Conservation (phyloP, 2,888 invertebrate species). For the Philhelius pedissequus region DNA sequence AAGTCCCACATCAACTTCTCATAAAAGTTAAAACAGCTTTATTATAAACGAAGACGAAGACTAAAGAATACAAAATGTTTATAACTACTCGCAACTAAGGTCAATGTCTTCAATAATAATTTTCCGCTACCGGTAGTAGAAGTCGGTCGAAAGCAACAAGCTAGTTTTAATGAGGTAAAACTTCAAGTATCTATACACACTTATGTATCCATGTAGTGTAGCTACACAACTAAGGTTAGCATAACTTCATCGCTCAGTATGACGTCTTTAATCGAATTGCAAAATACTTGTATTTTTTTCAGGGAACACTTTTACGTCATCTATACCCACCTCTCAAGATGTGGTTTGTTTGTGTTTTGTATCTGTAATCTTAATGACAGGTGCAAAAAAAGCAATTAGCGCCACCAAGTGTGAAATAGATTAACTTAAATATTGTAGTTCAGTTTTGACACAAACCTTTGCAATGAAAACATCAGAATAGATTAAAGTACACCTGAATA, state of each 20-base stretch:
- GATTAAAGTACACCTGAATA: too few relatives aligned
- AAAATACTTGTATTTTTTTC: too few relatives aligned
- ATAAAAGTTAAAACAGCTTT: not conserved
- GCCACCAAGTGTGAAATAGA: not conserved
- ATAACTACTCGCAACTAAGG: not conserved
- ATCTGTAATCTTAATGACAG: not conserved
- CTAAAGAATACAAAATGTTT: not conserved
- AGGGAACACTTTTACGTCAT: not conserved
- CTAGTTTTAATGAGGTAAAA: not conserved
- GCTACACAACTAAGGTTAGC: too few relatives aligned
- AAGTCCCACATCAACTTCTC: too few relatives aligned
- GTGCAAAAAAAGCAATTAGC: not conserved
- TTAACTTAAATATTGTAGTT: not conserved
- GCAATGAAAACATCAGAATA: too few relatives aligned
- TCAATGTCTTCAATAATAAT: slow-evolving; percentile 5
- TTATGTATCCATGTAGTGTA: too few relatives aligned
- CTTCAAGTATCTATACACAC: too few relatives aligned
- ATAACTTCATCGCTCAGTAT: too few relatives aligned
- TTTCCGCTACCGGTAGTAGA: not conserved
- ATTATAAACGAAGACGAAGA: not conserved
- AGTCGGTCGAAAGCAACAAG: not conserved
- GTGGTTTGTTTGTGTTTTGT: slow-evolving; percentile 6
- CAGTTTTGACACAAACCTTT: not conserved
- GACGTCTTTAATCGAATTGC: too few relatives aligned
- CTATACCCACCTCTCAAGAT: not conserved